phyloP scores from a whole-genome alignment of 2,888 invertebrate genomes.

The Amblyteles armatorius region DNA sequence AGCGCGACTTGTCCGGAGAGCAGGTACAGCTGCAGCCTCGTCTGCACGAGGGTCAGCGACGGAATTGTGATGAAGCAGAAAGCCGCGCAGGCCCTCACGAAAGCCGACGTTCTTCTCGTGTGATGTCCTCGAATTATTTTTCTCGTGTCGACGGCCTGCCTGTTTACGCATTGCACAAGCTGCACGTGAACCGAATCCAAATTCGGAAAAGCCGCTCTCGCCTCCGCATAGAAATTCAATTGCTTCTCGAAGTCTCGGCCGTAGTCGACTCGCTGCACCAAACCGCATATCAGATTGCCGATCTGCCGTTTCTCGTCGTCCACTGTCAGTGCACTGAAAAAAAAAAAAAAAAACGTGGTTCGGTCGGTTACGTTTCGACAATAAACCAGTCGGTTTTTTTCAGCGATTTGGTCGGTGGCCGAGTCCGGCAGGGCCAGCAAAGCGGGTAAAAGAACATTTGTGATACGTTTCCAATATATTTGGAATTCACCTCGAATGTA shows the following conservation, averaged over 20 bases:
- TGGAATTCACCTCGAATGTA: no score
- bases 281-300: conserved; percentile 92
- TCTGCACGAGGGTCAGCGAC: conserved; percentile 93
- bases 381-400: no score
- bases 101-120: conserved; percentile 92
- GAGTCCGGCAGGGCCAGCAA: no score
- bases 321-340: conserved; percentile 92
- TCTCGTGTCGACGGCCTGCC: conserved; percentile 89
- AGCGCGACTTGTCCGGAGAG: conserved; percentile 95
- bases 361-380: no score
- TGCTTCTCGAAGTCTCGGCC: conserved; percentile 96
- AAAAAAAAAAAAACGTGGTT: conserved; percentile 71
- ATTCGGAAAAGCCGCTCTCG: conserved; percentile 95
- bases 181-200: conserved; percentile 94
- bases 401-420: no score
- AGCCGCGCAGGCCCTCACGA: conserved; percentile 97
- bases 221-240: conserved; percentile 96
- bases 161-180: conserved; percentile 95
- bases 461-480: no score
- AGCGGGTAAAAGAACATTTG: no score
- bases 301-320: conserved; percentile 96
- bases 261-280: conserved; percentile 92
- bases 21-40: conserved; percentile 93
- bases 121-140: conserved; percentile 91
- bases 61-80: conserved; percentile 98